These are phyloP conservation scores for Zosterops pallidus DNA, from an alignment of 2,113 vertebrate genomes.

Conservation along the genomic window DNA sequence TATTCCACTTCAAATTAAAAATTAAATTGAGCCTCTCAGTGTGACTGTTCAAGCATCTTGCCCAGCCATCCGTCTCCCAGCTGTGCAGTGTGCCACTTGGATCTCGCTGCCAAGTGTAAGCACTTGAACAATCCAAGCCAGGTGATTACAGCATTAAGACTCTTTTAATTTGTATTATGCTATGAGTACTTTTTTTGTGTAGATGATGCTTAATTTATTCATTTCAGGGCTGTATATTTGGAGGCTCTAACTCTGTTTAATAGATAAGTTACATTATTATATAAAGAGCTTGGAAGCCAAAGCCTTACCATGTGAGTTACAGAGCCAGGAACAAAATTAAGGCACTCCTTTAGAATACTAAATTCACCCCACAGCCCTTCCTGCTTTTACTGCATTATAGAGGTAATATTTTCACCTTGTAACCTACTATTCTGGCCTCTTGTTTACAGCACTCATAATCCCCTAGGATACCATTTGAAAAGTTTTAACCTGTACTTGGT, in stretches of 20 bases:
- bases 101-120: neutral
- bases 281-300: neutral
- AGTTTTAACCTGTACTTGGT: neutral
- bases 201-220: neutral
- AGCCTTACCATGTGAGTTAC: neutral
- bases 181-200: neutral
- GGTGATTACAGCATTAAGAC: neutral
- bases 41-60: neutral
- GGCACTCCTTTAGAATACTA: neutral
- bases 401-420: neutral
- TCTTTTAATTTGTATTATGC: neutral
- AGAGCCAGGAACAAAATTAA: slow-evolving; percentile 1
- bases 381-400: neutral
- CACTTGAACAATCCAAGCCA: neutral
- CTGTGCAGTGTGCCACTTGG: neutral
- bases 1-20: slow-evolving; percentile 34
- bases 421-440: neutral
- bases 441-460: neutral
- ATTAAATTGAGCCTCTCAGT: neutral
- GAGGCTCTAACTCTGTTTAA: neutral
- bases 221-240: neutral
- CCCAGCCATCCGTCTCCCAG: neutral
- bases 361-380: neutral
- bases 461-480: neutral
- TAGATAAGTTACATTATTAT: neutral